Conservation (phyloP, 2,113 vertebrate species). For the Passer montanus region DNA sequence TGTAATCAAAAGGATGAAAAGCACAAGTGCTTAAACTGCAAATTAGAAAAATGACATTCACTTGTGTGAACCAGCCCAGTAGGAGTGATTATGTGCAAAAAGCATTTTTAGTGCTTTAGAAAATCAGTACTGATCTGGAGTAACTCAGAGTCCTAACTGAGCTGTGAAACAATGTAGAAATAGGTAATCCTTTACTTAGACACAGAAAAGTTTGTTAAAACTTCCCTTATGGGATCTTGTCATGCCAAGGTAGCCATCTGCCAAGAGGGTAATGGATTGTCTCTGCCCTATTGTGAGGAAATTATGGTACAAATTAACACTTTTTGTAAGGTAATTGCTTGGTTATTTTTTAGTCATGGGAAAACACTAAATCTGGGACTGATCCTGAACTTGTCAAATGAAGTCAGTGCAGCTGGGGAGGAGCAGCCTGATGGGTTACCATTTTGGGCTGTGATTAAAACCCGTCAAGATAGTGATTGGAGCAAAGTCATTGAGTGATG, state of each 20-base stretch:
- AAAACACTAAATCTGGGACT: neutral
- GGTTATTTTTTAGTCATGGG: neutral
- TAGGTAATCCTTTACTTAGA: neutral
- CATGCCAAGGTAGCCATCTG: neutral
- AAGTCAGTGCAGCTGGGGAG: neutral
- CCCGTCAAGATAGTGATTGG: fast-evolving
- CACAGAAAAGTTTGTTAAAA: neutral
- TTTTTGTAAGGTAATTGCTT: neutral
- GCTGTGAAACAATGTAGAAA: neutral
- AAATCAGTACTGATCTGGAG: neutral
- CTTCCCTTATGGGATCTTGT: neutral
- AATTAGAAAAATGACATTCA: neutral
- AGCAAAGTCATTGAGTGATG: neutral
- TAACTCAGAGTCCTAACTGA: neutral
- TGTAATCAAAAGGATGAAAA: neutral
- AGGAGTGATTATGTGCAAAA: neutral
- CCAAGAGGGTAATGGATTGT: too few species aligned
- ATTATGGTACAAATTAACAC: neutral
- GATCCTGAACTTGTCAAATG: neutral
- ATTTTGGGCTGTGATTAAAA: neutral
- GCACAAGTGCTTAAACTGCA: neutral
- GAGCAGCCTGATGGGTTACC: neutral
- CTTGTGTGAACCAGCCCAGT: neutral
- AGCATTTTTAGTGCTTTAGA: neutral
- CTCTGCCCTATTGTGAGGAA: neutral